These are phyloP conservation scores for Pterocles gutturalis DNA, from an alignment of 2,113 vertebrate species.

Conservation along the genomic window DNA sequence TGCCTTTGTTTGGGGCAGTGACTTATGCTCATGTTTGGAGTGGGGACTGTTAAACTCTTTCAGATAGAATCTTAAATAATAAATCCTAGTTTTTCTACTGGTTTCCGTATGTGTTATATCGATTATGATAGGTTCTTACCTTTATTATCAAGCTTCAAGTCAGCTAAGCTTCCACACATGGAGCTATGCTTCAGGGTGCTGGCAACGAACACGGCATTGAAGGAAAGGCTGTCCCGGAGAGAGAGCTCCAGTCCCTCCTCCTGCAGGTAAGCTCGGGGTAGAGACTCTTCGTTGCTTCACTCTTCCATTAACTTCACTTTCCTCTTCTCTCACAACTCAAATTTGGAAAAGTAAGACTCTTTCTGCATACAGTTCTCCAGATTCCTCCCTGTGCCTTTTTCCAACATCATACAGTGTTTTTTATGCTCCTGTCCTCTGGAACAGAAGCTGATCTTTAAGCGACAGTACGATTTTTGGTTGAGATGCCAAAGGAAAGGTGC, in stretches of 20 bases:
- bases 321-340: not conserved
- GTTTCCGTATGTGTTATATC: not conserved
- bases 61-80: not conserved
- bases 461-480: not conserved
- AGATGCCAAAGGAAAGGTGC: not conserved
- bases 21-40: not conserved
- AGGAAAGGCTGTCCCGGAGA: not conserved
- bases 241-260: not conserved
- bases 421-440: not conserved
- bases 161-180: not conserved
- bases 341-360: not conserved
- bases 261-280: not conserved
- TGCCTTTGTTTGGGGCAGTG: not conserved
- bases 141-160: not conserved
- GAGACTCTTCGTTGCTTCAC: not conserved
- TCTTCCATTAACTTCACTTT: not conserved
- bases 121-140: not conserved
- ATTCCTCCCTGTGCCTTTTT: not conserved
- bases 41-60: not conserved
- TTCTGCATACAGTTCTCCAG: not conserved
- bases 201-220: not conserved
- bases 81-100: not conserved
- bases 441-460: not conserved
- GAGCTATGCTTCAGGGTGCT: not conserved
- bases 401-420: not conserved